Base-by-base conservation (phyloP, 2,113 vertebrate species). In the Dissostichus mawsoni region DNA sequence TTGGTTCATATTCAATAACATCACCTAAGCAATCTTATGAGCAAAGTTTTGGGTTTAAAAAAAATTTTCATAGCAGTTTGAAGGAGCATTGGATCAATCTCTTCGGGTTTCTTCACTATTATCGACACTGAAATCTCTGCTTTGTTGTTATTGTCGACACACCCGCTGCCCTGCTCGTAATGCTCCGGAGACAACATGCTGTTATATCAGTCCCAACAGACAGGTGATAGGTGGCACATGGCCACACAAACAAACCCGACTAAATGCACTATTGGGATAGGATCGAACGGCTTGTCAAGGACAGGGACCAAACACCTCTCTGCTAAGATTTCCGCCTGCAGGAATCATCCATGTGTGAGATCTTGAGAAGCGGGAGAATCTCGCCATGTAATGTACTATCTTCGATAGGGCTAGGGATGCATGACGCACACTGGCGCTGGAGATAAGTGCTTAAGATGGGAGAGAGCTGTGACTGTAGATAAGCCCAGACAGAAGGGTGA, bases 361-460 rank as follows among this genome's bases (percentile, higher is more conserved):
- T 70, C 70, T 84, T 18, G 20, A 59, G 79, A 79, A 90, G 86
- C 62, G 23, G 69, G 53, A 65, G 78, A 89, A 78, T 87, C 83
- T 87, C 41, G 56, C 76, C 45, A 52, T 88, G 87, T 80, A 85
- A 85, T 87, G 80, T 80, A 67, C 63, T 85, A 91, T 92, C 88
- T 88, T 76, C 25, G 33, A 74, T 85, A 58, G 77, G 69, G 52
- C 78, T 71, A 62, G 11, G 70, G 81, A 91, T 89, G 90, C 87
- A 81, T 84, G 87, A 82, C 71, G 41, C 79, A 90, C 73, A 78
- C 78, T 83, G 81, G 81, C 41, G 16, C 36, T 23, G 55, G 69
- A 89, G 91, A 93, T 94, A 88, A 89, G 81, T 82, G 78, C 51
- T 82, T 20, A 70, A 87, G 87, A 91, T 88, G 85, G 76, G 56